Percentiles rank a stretch among this genome's conserved stretches.
Conservation (phyloP, 2,113 vertebrate species). For the Eretmochelys imbricata region DNA sequence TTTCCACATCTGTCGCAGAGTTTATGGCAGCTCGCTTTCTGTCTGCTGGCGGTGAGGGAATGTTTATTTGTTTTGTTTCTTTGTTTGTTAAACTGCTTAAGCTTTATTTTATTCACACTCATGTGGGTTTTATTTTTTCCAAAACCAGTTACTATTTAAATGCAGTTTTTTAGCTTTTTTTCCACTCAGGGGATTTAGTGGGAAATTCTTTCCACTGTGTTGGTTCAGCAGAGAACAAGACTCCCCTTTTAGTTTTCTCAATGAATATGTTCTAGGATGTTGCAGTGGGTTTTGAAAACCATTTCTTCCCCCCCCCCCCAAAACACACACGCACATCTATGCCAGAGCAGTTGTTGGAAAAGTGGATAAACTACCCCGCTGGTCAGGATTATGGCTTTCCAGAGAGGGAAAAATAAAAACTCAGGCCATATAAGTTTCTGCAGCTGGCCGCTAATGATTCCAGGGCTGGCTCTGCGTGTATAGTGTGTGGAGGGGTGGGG, state of each 20-base stretch:
- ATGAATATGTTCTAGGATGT: constrained; percentile 56
- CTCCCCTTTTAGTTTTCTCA: constrained; percentile 37
- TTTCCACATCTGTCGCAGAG: background rate
- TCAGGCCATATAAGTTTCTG: background rate
- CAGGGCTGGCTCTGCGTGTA: background rate
- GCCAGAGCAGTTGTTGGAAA: background rate
- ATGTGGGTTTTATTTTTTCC: background rate
- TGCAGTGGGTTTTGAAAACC: constrained; percentile 20
- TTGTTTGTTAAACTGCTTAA: background rate
- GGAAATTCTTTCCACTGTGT: constrained; percentile 71
- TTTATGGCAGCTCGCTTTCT: background rate
- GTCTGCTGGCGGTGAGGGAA: background rate
- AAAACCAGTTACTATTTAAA: constrained; percentile 65
- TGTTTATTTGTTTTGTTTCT: too few relatives aligned
- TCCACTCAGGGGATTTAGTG: constrained; percentile 23
- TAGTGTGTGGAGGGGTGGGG: background rate
- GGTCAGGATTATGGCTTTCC: constrained; percentile 3
- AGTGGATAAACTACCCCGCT: background rate
- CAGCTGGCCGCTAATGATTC: background rate
- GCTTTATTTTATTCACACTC: constrained; percentile 39
- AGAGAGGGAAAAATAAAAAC: background rate
- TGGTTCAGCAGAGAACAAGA: constrained; percentile 67
- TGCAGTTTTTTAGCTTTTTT: constrained; percentile 68
- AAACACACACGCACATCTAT: background rate
- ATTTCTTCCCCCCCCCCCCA: background rate